phyloP scores from a whole-genome alignment of 2,888 invertebrate species.

The Drosophila sordidula region DNA sequence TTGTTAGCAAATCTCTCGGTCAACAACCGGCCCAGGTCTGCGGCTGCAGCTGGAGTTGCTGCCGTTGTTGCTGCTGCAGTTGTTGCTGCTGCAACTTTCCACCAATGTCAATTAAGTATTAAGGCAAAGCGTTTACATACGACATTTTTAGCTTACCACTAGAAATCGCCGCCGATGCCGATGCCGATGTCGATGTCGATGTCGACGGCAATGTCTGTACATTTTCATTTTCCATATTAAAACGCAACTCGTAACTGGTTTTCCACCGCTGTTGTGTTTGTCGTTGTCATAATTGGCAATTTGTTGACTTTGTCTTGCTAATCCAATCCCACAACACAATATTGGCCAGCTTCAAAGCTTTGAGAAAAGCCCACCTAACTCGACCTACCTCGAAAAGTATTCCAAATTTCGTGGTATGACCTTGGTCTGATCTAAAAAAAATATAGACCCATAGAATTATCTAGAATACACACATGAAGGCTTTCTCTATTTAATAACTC shows the following conservation, averaged over 20 bases:
- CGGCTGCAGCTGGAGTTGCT: conserved; percentile 22
- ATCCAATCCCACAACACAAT: conserved; percentile 32
- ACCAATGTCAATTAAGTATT: conserved; percentile 74
- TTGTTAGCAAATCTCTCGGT: conserved; percentile 58
- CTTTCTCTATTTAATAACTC: too few species aligned
- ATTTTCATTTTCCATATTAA: conserved; percentile 58
- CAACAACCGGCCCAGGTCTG: conserved; percentile 66
- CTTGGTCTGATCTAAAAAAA: too few species aligned
- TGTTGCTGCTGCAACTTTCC: conserved; percentile 67
- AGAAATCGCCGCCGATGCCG: conserved; percentile 26
- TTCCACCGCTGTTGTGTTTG: conserved; percentile 28
- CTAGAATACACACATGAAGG: too few species aligned
- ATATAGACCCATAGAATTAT: too few species aligned
- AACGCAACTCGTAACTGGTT: conserved; percentile 39
- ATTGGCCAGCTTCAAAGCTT: conserved; percentile 19
- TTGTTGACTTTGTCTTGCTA: conserved; percentile 54
- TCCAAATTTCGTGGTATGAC: background rate
- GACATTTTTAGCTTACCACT: conserved; percentile 53
- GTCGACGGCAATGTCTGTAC: conserved; percentile 16
- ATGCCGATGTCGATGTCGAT: conserved; percentile 2
- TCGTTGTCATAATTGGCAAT: conserved; percentile 62
- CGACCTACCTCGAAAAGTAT: too few species aligned
- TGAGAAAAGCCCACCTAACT: too few species aligned
- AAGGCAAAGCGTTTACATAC: conserved; percentile 75
- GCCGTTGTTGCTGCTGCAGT: conserved; percentile 19